These are phyloP conservation scores for Macrotrachela quadricornifera DNA, from an alignment of 1,140 invertebrate genomes.

Conservation along the genomic window DNA sequence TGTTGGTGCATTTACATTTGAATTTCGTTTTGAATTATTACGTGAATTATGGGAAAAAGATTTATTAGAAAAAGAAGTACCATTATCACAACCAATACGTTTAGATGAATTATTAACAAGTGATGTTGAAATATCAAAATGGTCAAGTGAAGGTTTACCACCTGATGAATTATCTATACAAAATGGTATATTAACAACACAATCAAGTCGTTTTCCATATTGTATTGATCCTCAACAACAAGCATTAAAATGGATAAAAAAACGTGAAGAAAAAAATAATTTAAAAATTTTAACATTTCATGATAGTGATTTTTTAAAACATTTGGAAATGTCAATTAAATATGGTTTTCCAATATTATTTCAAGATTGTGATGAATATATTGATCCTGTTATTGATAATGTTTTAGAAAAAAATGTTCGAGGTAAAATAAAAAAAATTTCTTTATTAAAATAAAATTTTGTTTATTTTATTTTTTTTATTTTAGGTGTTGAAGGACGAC, in stretches of 20 bases:
- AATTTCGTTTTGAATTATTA: slow-evolving; percentile 56
- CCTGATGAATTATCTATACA: slow-evolving; percentile 71
- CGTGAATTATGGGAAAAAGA: slow-evolving; percentile 55
- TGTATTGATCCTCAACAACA: slow-evolving; percentile 74
- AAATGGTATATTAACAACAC: slow-evolving; percentile 60
- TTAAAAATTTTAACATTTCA: slow-evolving; percentile 58
- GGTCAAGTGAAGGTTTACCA: slow-evolving; percentile 64
- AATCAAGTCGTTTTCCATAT: slow-evolving; percentile 53
- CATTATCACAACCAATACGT: slow-evolving; percentile 38
- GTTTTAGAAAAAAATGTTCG: slow-evolving; percentile 65
- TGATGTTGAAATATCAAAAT: slow-evolving; percentile 61
- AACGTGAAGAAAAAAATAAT: slow-evolving; percentile 52
- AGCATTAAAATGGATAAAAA: slow-evolving; percentile 66
- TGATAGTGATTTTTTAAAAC: slow-evolving; percentile 58
- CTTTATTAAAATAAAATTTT: no score
- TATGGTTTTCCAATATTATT: slow-evolving; percentile 63
- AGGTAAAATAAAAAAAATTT: no score
- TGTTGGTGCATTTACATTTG: slow-evolving; percentile 60
- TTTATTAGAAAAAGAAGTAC: slow-evolving; percentile 43
- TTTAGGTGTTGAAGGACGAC: slow-evolving; percentile 43
- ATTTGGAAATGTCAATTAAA: slow-evolving; percentile 62
- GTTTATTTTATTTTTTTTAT: no score
- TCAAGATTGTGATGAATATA: slow-evolving; percentile 67
- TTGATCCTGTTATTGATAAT: slow-evolving; percentile 68
- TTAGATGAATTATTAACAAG: slow-evolving; percentile 51